Evolutionary conservation across 2,113 vertebrate genomes (phyloP).

Genomic region (Burhinus oedicnemus): DNA sequence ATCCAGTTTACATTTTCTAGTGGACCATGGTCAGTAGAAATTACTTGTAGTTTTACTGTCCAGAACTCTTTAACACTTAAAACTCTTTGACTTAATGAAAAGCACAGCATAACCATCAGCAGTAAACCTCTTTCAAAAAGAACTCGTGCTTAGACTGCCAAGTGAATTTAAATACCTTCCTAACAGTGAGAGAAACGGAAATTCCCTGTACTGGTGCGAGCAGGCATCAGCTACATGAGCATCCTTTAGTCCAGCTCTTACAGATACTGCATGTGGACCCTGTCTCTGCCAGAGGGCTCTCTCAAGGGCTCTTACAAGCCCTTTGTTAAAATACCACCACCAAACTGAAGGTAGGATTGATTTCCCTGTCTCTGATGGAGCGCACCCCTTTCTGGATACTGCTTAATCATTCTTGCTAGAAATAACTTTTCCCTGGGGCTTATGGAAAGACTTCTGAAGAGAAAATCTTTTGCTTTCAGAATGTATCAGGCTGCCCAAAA

Average conservation of each 20-base stretch:
- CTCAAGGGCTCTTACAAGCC: not conserved
- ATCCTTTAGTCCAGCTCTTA: not conserved
- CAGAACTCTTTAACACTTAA: conserved; percentile 34
- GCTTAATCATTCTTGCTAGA: conserved; percentile 30
- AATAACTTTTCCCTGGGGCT: conserved; percentile 11
- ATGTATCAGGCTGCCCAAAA: not conserved
- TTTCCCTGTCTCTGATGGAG: not conserved
- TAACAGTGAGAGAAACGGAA: not conserved
- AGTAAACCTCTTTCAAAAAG: conserved; percentile 42
- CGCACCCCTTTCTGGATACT: not conserved
- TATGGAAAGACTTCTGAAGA: not conserved
- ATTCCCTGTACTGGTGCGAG: not conserved
- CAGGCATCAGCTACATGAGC: not conserved
- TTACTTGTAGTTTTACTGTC: conserved; percentile 34
- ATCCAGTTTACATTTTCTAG: conserved; percentile 23
- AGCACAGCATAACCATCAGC: conserved; percentile 54
- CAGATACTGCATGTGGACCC: not conserved
- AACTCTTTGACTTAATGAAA: conserved; percentile 40
- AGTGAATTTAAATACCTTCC: conserved; percentile 43
- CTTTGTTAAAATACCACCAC: not conserved
- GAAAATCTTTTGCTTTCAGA: not conserved
- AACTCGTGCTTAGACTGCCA: conserved; percentile 50
- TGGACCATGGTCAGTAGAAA: not conserved
- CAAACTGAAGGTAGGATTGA: not conserved
- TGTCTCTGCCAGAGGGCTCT: not conserved